These are phyloP conservation scores for Erpornis zantholeuca DNA, from an alignment of 2,113 vertebrate species.

Conservation along the genomic window DNA sequence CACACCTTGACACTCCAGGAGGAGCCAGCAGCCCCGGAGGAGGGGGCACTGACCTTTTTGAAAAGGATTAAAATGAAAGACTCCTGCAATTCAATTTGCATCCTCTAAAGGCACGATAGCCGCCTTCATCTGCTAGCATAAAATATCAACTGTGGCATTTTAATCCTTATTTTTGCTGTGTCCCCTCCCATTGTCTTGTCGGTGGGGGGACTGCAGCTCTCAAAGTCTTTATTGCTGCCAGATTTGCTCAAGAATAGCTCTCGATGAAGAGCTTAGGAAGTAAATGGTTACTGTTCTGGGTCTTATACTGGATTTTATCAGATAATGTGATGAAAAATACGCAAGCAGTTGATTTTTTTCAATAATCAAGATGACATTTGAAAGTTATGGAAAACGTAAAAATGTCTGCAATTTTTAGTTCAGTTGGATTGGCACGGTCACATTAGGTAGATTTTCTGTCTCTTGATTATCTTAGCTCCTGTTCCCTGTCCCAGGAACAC, in stretches of 20 bases:
- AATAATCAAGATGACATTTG: not conserved
- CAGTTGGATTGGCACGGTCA: not conserved
- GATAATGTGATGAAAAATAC: not conserved
- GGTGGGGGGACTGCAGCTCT: not conserved
- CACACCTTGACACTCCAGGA: not conserved
- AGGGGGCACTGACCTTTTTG: not conserved
- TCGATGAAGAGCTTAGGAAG: not conserved
- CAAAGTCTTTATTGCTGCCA: not conserved
- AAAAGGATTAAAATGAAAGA: not conserved
- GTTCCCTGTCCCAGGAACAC: slow-evolving; percentile 24
- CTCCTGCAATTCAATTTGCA: not conserved
- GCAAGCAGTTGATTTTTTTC: not conserved
- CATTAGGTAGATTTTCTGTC: slow-evolving; percentile 42
- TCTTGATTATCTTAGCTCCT: slow-evolving; percentile 9
- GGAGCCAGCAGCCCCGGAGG: not conserved
- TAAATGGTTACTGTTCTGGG: not conserved
- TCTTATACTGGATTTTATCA: not conserved
- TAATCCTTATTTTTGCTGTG: not conserved
- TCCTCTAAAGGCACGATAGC: not conserved
- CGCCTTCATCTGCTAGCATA: not conserved
- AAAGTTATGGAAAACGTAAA: not conserved
- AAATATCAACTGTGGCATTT: not conserved
- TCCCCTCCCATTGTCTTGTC: not conserved
- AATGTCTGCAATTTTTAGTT: not conserved
- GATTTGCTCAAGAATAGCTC: not conserved